Conservation (phyloP, 2,888 invertebrate genomes). For the Schizotus pectinicornis region DNA sequence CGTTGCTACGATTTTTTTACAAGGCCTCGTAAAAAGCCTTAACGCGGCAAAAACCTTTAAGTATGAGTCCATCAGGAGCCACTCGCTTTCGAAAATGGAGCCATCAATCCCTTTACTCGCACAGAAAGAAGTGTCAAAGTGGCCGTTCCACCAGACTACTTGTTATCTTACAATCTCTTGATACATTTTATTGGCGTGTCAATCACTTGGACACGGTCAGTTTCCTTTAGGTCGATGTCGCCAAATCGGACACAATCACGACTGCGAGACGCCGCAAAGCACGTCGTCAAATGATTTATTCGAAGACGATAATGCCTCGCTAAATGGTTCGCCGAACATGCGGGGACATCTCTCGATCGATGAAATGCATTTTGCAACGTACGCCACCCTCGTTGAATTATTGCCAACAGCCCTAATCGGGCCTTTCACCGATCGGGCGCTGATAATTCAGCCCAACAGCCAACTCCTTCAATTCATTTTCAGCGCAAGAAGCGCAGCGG, state of each 20-base stretch:
- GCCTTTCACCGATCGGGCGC: too few relatives aligned
- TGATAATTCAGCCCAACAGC: too few relatives aligned
- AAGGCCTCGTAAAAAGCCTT: slow-evolving; percentile 2
- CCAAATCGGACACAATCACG: slow-evolving; percentile 22
- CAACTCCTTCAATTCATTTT: too few relatives aligned
- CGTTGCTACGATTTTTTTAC: too few relatives aligned
- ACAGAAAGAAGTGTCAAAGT: slow-evolving; percentile 42
- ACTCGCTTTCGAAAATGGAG: slow-evolving; percentile 38
- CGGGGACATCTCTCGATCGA: too few relatives aligned
- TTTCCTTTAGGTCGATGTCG: slow-evolving; percentile 33
- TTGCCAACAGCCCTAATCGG: too few relatives aligned
- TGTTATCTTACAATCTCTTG: slow-evolving; percentile 48
- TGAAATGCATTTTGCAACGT: too few relatives aligned
- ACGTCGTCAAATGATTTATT: slow-evolving; percentile 31
- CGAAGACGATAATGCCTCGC: background rate
- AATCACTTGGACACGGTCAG: slow-evolving; percentile 43
- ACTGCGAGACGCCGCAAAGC: slow-evolving; percentile 16
- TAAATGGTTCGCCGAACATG: too few relatives aligned
- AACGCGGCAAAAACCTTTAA: slow-evolving; percentile 24
- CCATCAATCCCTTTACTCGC: slow-evolving; percentile 42
- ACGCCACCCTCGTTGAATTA: too few relatives aligned
- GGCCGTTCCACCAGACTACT: slow-evolving; percentile 41
- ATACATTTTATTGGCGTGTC: slow-evolving; percentile 47
- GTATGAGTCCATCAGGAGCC: slow-evolving; percentile 38
- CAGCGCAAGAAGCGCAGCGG: too few relatives aligned